These are phyloP conservation scores for Bergia sp. DNA, from an alignment of 92 coral and sea anemone genomes.

Conservation along the genomic window DNA sequence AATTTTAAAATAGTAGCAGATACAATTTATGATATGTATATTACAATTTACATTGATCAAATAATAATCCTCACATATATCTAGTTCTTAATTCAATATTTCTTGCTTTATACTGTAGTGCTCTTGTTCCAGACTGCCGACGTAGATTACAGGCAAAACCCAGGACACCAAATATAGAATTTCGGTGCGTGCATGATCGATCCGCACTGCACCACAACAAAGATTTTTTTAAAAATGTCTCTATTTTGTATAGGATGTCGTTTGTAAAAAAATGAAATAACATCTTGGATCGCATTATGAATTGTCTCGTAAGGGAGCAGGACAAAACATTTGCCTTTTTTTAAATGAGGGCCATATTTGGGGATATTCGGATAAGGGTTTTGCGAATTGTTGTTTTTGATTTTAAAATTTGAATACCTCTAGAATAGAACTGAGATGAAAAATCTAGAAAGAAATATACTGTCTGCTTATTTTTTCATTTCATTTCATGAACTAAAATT, in stretches of 20 bases:
- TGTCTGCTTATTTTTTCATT: not conserved
- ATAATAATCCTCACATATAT: constrained; percentile 5
- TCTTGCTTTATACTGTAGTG: constrained; percentile 20
- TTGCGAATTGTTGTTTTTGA: constrained; percentile 3
- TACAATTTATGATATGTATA: constrained; percentile 24
- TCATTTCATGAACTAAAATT: not conserved
- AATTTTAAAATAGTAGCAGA: constrained; percentile 24
- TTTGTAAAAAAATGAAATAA: not conserved
- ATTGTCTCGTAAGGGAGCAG: constrained; percentile 4
- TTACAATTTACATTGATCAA: constrained; percentile 25
- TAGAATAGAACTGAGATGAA: constrained; percentile 3
- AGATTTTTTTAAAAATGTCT: constrained; percentile 8
- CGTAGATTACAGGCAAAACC: constrained; percentile 22
- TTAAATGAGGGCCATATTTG: not conserved
- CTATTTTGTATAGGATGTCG: constrained; percentile 14
- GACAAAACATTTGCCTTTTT: not conserved
- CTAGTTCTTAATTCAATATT: constrained; percentile 25
- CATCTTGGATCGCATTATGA: not conserved
- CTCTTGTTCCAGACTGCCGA: constrained; percentile 26
- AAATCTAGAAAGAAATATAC: constrained; percentile 1
- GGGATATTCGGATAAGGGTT: constrained; percentile 6
- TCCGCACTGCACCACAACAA: constrained; percentile 28
- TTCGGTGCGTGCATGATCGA: constrained; percentile 29
- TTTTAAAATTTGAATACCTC: constrained; percentile 1
- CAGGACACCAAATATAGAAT: constrained; percentile 24